phyloP scores from a whole-genome alignment of 2,113 vertebrate species.

The Psophia crepitans region DNA sequence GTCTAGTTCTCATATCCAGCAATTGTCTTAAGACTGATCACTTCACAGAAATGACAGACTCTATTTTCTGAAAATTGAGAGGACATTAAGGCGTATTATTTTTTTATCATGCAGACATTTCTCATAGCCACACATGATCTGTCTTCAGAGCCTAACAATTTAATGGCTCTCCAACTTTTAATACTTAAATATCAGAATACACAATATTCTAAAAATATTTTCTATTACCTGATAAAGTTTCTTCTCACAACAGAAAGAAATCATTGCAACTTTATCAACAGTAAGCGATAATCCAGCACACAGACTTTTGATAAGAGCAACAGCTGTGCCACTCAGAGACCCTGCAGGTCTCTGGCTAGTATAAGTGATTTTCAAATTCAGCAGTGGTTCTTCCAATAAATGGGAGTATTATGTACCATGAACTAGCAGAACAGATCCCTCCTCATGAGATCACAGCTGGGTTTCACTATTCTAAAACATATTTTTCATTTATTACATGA shows the following conservation, averaged over 20 bases:
- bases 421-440: neutral
- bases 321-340: neutral
- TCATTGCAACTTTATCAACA: neutral
- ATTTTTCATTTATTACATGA: neutral
- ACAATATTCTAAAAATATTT: neutral
- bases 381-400: neutral
- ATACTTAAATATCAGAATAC: neutral
- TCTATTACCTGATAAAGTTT: neutral
- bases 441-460: neutral
- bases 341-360: neutral
- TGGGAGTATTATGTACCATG: neutral
- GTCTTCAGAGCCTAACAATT: neutral
- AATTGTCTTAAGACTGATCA: neutral
- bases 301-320: neutral
- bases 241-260: neutral
- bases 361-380: neutral
- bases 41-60: neutral
- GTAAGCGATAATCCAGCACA: neutral
- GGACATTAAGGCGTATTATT: neutral
- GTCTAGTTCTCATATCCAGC: neutral
- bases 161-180: neutral
- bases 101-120: neutral
- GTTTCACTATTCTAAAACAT: neutral
- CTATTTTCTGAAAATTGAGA: neutral
- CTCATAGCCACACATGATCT: neutral